phyloP scores from a whole-genome alignment of 1,140 invertebrate species.

The Protaetia brevitarsis region DNA sequence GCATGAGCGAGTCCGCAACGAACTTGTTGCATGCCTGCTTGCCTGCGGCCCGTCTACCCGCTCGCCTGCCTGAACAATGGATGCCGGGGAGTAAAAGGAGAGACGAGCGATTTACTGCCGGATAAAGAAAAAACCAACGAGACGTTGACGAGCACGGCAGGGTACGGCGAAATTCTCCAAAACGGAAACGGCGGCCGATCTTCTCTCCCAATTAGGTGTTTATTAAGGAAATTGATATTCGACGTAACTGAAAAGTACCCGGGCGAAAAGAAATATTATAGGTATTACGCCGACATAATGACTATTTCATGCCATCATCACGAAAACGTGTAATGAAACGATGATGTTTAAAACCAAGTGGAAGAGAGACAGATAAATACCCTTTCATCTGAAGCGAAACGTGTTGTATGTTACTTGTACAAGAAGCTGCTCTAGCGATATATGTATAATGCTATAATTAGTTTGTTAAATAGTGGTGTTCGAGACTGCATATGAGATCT shows the following conservation, averaged over 20 bases:
- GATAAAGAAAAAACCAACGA: neutral
- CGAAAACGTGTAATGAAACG: neutral
- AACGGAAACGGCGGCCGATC: neutral
- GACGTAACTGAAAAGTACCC: too few relatives aligned
- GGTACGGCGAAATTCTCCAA: neutral
- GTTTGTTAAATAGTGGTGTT: too few relatives aligned
- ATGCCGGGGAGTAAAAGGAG: neutral
- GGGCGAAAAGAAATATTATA: too few relatives aligned
- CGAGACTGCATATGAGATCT: too few relatives aligned
- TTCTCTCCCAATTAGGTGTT: neutral
- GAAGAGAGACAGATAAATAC: too few relatives aligned
- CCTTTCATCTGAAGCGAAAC: too few relatives aligned
- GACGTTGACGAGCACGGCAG: neutral
- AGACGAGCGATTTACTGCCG: neutral
- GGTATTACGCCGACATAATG: neutral
- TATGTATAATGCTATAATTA: too few relatives aligned
- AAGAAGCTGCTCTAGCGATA: too few relatives aligned
- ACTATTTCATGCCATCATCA: neutral
- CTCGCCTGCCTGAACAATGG: neutral
- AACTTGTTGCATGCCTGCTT: slow-evolving; percentile 9
- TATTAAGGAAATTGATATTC: too few relatives aligned
- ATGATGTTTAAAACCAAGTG: too few relatives aligned
- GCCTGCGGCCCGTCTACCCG: too few relatives aligned
- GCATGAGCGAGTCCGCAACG: neutral
- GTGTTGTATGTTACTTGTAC: too few relatives aligned